These are phyloP conservation scores for Bovichtus variegatus DNA, from an alignment of 2,797 vertebrate species.

Conservation along the genomic window DNA sequence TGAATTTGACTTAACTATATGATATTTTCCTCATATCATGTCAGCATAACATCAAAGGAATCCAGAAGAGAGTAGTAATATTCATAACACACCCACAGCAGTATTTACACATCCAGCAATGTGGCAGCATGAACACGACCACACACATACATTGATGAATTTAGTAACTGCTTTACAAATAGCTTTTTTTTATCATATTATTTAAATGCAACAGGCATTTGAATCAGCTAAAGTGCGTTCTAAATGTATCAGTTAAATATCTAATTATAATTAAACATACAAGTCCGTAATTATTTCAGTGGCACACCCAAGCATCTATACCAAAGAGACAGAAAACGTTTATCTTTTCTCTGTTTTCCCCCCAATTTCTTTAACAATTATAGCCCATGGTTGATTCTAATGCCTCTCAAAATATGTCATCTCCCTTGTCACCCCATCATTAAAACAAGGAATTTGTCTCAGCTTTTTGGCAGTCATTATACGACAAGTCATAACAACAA, in stretches of 20 bases:
- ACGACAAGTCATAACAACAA: background rate
- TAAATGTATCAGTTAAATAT: background rate
- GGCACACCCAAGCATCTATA: background rate
- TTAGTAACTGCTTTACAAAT: background rate
- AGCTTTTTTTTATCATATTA: background rate
- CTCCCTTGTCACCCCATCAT: background rate
- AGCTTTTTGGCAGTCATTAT: slow-evolving; percentile 1
- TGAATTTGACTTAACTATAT: background rate
- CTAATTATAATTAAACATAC: background rate
- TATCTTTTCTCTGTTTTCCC: background rate
- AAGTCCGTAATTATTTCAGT: background rate
- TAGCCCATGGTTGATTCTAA: background rate
- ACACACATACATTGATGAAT: background rate
- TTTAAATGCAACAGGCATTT: background rate
- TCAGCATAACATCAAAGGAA: background rate
- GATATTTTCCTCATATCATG: background rate
- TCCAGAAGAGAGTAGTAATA: background rate
- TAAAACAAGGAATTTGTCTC: background rate
- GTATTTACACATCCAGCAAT: background rate
- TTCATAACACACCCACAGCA: background rate
- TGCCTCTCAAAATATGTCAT: background rate
- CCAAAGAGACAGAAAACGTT: background rate
- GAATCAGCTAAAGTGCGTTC: background rate
- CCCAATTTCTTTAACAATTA: background rate
- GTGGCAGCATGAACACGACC: background rate